These are phyloP conservation scores for Eupithecia inturbata DNA, from an alignment of 2,888 invertebrate species.

Conservation along the genomic window DNA sequence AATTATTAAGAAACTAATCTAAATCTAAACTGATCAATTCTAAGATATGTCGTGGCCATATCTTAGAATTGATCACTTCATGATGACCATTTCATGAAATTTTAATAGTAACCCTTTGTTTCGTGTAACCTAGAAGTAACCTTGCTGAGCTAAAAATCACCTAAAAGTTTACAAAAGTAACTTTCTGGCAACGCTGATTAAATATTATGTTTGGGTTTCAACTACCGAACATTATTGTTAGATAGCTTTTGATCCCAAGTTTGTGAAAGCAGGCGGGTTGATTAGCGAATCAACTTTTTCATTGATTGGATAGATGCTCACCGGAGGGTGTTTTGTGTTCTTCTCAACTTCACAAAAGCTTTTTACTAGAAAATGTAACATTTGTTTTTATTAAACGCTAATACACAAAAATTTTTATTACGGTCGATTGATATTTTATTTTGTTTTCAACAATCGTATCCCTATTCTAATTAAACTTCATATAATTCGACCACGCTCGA, in stretches of 20 bases:
- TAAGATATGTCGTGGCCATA: too few species aligned
- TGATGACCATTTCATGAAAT: too few species aligned
- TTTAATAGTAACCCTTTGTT: too few species aligned
- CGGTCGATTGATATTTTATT: background rate
- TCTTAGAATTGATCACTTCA: too few species aligned
- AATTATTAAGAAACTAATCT: too few species aligned
- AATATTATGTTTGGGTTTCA: slow-evolving; percentile 20
- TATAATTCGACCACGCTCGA: background rate
- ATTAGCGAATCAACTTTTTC: slow-evolving; percentile 3
- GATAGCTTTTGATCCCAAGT: background rate
- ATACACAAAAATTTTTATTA: too few species aligned
- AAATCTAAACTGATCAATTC: too few species aligned
- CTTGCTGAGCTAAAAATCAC: too few species aligned
- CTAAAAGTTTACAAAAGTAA: too few species aligned
- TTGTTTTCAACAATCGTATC: background rate
- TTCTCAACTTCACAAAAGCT: background rate
- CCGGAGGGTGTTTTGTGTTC: background rate
- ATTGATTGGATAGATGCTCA: slow-evolving; percentile 1
- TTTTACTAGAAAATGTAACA: background rate
- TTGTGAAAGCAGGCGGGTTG: background rate
- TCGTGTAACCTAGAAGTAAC: too few species aligned
- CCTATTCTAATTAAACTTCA: background rate
- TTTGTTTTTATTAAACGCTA: background rate
- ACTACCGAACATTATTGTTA: slow-evolving; percentile 26
- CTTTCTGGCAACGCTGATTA: too few species aligned